A percentile compares a stretch with the other conserved stretches of the same genome.
These are phyloP conservation scores for Drosophila suzukii DNA, from an alignment of 1,140 invertebrate genomes.

Conservation along the genomic window DNA sequence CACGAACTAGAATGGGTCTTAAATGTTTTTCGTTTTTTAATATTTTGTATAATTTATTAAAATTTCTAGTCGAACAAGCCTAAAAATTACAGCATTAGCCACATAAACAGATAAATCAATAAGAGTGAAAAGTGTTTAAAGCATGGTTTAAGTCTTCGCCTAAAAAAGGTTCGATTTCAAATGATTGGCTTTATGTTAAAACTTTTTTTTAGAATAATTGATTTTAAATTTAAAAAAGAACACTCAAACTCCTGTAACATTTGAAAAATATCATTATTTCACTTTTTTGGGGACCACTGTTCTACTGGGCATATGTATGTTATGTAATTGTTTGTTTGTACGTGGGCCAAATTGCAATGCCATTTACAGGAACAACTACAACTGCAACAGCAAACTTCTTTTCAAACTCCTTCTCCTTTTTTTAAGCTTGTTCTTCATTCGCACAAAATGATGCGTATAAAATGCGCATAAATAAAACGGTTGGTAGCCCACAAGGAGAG, in stretches of 20 bases:
- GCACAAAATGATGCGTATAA: slow-evolving; percentile 62
- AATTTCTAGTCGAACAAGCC: neutral
- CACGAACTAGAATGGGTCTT: neutral
- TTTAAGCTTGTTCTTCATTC: slow-evolving; percentile 27
- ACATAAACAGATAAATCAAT: too few relatives aligned
- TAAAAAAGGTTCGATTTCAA: too few relatives aligned
- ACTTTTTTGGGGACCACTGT: neutral
- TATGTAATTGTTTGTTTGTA: slow-evolving; percentile 17
- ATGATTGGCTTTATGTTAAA: too few relatives aligned
- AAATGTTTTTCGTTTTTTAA: too few relatives aligned
- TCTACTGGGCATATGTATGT: neutral
- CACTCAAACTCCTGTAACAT: too few relatives aligned
- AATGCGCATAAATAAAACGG: slow-evolving; percentile 70
- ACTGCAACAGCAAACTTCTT: slow-evolving; percentile 18
- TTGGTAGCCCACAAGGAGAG: slow-evolving; percentile 19
- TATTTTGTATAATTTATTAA: too few relatives aligned
- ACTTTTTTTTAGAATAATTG: too few relatives aligned
- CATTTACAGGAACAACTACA: slow-evolving; percentile 14
- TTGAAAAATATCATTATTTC: neutral
- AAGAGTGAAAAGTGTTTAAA: too few relatives aligned
- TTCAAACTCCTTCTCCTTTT: slow-evolving; percentile 19
- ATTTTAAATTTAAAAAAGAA: too few relatives aligned
- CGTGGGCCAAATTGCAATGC: slow-evolving; percentile 36
- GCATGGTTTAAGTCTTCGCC: too few relatives aligned
- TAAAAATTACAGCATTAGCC: too few relatives aligned